These are phyloP conservation scores for Gymnogyps californianus DNA, from an alignment of 2,113 vertebrate genomes.

Conservation along the genomic window DNA sequence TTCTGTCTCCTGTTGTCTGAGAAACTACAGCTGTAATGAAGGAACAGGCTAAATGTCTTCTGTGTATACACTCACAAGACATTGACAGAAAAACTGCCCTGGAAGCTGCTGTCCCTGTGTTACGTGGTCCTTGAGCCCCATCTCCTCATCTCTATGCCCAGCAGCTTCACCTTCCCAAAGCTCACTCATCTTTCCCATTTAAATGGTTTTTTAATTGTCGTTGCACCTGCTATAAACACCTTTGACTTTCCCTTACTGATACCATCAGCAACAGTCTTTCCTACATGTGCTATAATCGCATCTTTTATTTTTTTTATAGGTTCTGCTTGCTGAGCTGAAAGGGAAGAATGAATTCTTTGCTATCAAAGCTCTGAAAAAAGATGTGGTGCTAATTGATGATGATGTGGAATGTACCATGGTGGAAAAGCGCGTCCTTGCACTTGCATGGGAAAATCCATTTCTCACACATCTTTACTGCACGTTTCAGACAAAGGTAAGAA, in stretches of 20 bases:
- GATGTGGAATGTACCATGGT: slow-evolving; percentile 99
- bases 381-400: slow-evolving; percentile 98
- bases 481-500: slow-evolving; percentile 91
- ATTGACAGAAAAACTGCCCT: neutral
- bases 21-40: neutral
- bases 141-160: neutral
- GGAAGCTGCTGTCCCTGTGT: neutral
- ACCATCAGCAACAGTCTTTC: neutral
- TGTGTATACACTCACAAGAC: neutral
- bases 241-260: neutral
- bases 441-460: slow-evolving; percentile 96
- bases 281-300: rapidly evolving
- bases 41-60: neutral
- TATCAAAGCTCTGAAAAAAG: slow-evolving; percentile 95
- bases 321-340: slow-evolving; percentile 92
- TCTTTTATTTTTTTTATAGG: slow-evolving; percentile 63
- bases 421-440: slow-evolving; percentile 92
- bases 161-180: neutral
- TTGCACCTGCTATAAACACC: neutral
- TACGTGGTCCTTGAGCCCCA: rapidly evolving
- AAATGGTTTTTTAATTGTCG: neutral
- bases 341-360: slow-evolving; percentile 90
- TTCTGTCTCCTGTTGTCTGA: neutral
- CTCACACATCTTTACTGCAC: slow-evolving; percentile 95
- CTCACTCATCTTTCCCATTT: neutral